Conservation (phyloP, 2,113 vertebrate genomes). For the Podarcis cretensis region DNA sequence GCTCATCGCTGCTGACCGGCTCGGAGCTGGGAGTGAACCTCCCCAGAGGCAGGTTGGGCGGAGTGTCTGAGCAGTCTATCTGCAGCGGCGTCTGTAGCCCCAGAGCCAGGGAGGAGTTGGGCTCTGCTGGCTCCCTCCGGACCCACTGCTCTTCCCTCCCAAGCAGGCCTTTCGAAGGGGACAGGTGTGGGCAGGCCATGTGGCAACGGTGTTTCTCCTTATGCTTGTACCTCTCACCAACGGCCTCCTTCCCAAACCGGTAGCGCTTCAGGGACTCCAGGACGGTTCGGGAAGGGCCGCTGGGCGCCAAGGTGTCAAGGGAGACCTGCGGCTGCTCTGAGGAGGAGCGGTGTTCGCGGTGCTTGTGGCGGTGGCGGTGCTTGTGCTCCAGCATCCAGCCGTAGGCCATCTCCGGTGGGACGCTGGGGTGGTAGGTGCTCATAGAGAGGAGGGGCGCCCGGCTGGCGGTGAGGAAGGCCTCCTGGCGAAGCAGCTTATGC, state of each 20-base stretch:
- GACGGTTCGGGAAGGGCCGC: slow-evolving; percentile 80
- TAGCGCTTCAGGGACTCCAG: slow-evolving; percentile 92
- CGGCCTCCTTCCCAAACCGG: slow-evolving; percentile 87
- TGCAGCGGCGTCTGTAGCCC: slow-evolving; percentile 81
- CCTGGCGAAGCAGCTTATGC: slow-evolving; percentile 88
- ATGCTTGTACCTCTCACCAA: slow-evolving; percentile 84
- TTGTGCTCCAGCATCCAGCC: slow-evolving; percentile 95
- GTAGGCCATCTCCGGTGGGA: slow-evolving; percentile 85
- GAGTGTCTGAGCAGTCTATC: slow-evolving; percentile 78
- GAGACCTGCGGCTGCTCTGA: slow-evolving; percentile 77
- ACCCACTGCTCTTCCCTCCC: slow-evolving; percentile 81
- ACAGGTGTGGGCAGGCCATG: slow-evolving; percentile 79
- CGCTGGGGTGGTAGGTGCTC: slow-evolving; percentile 83
- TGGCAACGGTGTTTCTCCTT: slow-evolving; percentile 85
- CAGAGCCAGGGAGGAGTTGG: slow-evolving; percentile 65
- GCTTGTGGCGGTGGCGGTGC: slow-evolving; percentile 96
- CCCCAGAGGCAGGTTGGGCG: slow-evolving; percentile 74
- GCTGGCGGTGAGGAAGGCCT: slow-evolving; percentile 85
- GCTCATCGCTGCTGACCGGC: slow-evolving; percentile 75
- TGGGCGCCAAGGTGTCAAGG: slow-evolving; percentile 69
- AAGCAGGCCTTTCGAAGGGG: slow-evolving; percentile 76
- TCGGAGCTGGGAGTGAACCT: slow-evolving; percentile 79
- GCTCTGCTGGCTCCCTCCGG: slow-evolving; percentile 77
- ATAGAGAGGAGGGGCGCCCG: slow-evolving; percentile 85
- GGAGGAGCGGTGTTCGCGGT: slow-evolving; percentile 86